Percentiles rank a stretch among this genome's conserved stretches.
Conservation (phyloP, 1,140 invertebrate genomes). For the Mercenaria mercenaria region DNA sequence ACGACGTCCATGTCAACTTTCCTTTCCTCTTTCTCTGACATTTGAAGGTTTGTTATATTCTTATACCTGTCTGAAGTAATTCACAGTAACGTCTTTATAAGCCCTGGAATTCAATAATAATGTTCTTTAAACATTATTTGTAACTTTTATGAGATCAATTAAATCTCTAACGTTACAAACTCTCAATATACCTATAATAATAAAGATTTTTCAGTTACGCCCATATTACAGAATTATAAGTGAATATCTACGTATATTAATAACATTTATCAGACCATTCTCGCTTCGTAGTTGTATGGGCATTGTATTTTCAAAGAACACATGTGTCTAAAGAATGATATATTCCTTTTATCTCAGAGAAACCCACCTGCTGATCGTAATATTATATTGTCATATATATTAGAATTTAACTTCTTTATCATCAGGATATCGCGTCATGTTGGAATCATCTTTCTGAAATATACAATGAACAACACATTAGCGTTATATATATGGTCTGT, state of each 20-base stretch:
- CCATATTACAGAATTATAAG: not conserved
- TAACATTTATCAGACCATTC: not conserved
- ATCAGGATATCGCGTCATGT: too few species aligned
- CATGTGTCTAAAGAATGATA: too few species aligned
- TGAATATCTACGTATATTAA: not conserved
- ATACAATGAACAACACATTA: too few species aligned
- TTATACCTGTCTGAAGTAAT: not conserved
- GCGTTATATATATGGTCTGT: too few species aligned
- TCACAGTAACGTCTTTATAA: not conserved
- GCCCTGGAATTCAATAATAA: not conserved
- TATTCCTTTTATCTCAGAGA: too few species aligned
- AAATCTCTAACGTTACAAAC: not conserved
- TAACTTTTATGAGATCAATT: not conserved
- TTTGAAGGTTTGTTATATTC: slow-evolving; percentile 1
- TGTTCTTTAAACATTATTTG: not conserved
- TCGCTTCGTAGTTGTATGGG: too few species aligned
- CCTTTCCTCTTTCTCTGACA: slow-evolving; percentile 23
- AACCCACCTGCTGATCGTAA: too few species aligned
- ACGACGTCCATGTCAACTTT: slow-evolving; percentile 82
- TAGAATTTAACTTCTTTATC: too few species aligned
- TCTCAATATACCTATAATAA: not conserved
- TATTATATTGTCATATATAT: too few species aligned
- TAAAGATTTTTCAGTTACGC: not conserved
- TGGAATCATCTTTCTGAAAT: too few species aligned
- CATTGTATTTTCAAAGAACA: too few species aligned